Base-by-base conservation (phyloP, 2,797 vertebrate genomes). In the Sparidentex hasta region DNA sequence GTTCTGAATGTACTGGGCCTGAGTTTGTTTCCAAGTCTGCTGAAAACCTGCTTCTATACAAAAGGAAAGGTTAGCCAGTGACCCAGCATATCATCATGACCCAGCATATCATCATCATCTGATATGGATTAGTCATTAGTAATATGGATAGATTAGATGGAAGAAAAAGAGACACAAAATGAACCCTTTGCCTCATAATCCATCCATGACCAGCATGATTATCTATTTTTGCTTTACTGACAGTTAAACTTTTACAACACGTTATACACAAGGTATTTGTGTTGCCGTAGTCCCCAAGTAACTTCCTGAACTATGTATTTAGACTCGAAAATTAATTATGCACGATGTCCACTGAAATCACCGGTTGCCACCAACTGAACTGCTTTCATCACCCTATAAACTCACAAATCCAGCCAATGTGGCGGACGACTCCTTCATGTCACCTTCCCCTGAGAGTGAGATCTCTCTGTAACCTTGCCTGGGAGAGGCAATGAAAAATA, bases 341-440 rank as follows among this genome's bases (percentile, higher is more conserved):
- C 47, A 62, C 33, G 17, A 47, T 29, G 48, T 76, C 54, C 4
- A 29, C 70, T 62, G 46, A 78, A 75, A 80, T 73, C 52, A 78
- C 50, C 20, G 66, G 38, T 38, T 57, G 3, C 20, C 21, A 73
- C 61, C n/a, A 74, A 73, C 65, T n/a, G 25, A 81, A 77, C 38
- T 23, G 82, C 78, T 70, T 80, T 85, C 68, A 74, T 86, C 71
- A 85, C 50, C 1, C 76, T 80, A 70, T 76, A 82, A 86, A 84
- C 70, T 77, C 79, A 51, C 57, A 88, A 86, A 92, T 88, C 85
- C 82, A 80, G 67, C 63, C 76, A 88, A 88, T 88, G 74, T 81
- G 80, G 48, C 65, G 73, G 83, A 82, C 11, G 21, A 82, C 74
- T 84, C 87, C 79, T 83, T 50, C 17, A 74, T 75, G 85, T 81